Evolutionary conservation across 2,888 invertebrate species (phyloP).

Genomic region (Bruchidius siliquastri): DNA sequence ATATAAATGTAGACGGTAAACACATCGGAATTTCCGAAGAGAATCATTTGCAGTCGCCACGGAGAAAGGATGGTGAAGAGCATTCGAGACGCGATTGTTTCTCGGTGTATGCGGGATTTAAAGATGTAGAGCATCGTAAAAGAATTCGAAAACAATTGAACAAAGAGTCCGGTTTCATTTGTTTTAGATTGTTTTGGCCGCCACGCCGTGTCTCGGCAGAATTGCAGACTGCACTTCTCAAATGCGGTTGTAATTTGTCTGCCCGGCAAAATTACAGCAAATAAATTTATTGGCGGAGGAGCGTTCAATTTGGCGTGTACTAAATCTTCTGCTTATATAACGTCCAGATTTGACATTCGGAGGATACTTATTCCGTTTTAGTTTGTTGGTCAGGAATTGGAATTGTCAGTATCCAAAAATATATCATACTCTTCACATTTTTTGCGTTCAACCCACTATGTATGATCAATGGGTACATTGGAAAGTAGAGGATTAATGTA

Average conservation of each 20-base stretch:
- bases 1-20: no score
- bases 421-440: no score
- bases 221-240: slow-evolving; percentile 10
- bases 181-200: slow-evolving; percentile 6
- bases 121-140: background rate
- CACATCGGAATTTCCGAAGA: no score
- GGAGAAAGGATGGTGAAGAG: no score
- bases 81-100: no score
- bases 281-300: slow-evolving; percentile 5
- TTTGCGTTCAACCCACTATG: no score
- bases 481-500: no score
- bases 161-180: slow-evolving; percentile 5
- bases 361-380: background rate
- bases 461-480: no score
- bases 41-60: no score
- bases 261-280: slow-evolving; percentile 7
- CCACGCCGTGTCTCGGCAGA: background rate
- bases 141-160: background rate
- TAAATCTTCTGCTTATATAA: background rate
- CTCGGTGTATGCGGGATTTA: background rate
- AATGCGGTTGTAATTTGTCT: slow-evolving; percentile 11
- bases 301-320: background rate
- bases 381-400: background rate
- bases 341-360: background rate
- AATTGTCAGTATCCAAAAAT: no score